A percentile compares a stretch with the other conserved stretches of the same genome.
phyloP scores from a whole-genome alignment of 2,888 invertebrate species.

The Xanthorhoe spadicearia region DNA sequence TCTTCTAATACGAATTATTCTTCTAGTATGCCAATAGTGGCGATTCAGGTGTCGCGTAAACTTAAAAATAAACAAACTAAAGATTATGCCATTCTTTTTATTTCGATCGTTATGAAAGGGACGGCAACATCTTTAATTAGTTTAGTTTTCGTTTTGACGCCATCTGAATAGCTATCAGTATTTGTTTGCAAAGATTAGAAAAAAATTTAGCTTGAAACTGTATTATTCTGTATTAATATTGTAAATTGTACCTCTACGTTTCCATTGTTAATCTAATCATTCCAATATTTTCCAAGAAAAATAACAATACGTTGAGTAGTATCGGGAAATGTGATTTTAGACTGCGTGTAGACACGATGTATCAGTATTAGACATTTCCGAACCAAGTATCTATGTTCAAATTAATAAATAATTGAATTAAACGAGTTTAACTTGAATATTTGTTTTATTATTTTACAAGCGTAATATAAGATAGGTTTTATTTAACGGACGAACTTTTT shows the following conservation, averaged over 20 bases:
- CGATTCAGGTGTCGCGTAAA: too few species aligned
- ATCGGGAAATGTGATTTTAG: conserved; percentile 44
- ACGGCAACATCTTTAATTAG: too few species aligned
- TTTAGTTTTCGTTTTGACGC: too few species aligned
- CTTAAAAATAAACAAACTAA: too few species aligned
- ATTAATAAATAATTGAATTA: conserved; percentile 55
- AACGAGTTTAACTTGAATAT: conserved; percentile 60
- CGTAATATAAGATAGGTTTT: not conserved
- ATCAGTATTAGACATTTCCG: conserved; percentile 72
- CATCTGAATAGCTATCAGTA: too few species aligned
- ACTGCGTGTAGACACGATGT: conserved; percentile 55
- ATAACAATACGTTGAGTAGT: conserved; percentile 31
- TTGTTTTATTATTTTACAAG: conserved; percentile 52
- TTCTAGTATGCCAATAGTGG: too few species aligned
- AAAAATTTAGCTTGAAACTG: conserved; percentile 2
- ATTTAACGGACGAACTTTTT: not conserved
- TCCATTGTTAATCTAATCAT: conserved; percentile 38
- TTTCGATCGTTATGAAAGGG: too few species aligned
- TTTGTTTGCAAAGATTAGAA: not conserved
- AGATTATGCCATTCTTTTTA: too few species aligned
- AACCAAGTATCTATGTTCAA: conserved; percentile 70
- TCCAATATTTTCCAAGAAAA: conserved; percentile 38
- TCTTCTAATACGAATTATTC: too few species aligned
- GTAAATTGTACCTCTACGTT: conserved; percentile 11
- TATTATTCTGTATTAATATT: not conserved